Base-by-base conservation (phyloP, 2,113 vertebrate species). In the Oryzias curvinotus region DNA sequence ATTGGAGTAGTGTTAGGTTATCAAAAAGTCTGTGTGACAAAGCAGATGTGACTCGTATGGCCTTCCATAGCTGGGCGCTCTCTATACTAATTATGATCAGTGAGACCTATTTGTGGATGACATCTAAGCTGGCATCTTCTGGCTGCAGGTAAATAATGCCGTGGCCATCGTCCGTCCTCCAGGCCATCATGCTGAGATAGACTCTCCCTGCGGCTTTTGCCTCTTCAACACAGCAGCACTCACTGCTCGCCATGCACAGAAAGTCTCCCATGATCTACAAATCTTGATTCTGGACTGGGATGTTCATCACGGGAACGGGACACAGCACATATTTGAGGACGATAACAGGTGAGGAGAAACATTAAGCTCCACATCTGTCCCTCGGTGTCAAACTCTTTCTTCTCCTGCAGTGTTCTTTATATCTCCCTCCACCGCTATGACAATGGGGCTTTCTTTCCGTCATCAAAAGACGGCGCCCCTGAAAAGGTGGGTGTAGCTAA, bases 241-340 rank as follows among this genome's bases (percentile, higher is more conserved):
- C 17, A 78, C 93, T 0, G 95, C 95, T 21, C 93, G 93, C 19
- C 90, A 94, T 1, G 95, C 95, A 1, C 94, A 97, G 76, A 80
- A 82, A 41, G 69, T 92, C 41, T 88, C 87, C 61, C 75, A 80
- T 0, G 75, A 65, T 28, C 73, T 88, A 5, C 26, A 4, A 21
- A 91, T 96, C 52, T 90, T 96, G 57, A 95, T 97, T 19, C 77
- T 96, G 36, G 95, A 97, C 82, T 96, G 95, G 95, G 95, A 97
- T 1, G 83, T 97, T 57, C 95, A 97, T 84, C 95, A 97, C 0
- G 95, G 95, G 70, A 97, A 97, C n/a, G 95, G 95, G 47, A 96
- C 94, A 0, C 95, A 96, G 80, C 95, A 95, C 76, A 93, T 96
- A 21, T 96, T 97, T 50, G 93, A 95, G 68, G 85, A 95, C 0